Evolutionary conservation across 1,140 invertebrate species (phyloP).

Genomic region (Sinonovacula constricta): DNA sequence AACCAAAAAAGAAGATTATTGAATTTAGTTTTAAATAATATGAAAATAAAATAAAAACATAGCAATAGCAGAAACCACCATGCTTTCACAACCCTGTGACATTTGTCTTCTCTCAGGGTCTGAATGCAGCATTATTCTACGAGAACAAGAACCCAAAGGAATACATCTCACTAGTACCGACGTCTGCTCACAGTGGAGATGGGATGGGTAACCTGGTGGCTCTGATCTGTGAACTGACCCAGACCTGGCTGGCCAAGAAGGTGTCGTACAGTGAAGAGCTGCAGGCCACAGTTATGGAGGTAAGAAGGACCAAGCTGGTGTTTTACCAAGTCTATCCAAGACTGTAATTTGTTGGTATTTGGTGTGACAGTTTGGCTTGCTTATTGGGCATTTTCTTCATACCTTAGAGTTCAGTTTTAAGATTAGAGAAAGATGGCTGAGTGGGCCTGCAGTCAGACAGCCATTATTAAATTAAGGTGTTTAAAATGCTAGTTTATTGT

Average conservation of each 20-base stretch:
- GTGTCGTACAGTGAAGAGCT: conserved; percentile 96
- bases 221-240: conserved; percentile 94
- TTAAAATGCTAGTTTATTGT: no score
- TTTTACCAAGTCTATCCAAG: no score
- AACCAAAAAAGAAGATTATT: neutral
- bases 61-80: neutral
- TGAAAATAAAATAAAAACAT: neutral
- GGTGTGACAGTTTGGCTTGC: no score
- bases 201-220: conserved; percentile 99
- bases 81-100: no score
- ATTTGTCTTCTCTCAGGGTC: conserved; percentile 81
- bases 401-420: no score
- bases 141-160: conserved; percentile 95
- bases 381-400: no score
- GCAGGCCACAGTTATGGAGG: conserved; percentile 97
- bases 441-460: no score
- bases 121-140: conserved; percentile 97
- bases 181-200: conserved; percentile 97
- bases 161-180: conserved; percentile 98
- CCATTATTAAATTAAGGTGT: no score
- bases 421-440: no score
- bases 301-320: no score
- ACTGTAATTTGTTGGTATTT: no score
- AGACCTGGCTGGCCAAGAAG: conserved; percentile 92
- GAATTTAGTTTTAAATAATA: neutral